These are phyloP conservation scores for Dallia pectoralis DNA, from an alignment of 2,797 vertebrate genomes.

Conservation along the genomic window DNA sequence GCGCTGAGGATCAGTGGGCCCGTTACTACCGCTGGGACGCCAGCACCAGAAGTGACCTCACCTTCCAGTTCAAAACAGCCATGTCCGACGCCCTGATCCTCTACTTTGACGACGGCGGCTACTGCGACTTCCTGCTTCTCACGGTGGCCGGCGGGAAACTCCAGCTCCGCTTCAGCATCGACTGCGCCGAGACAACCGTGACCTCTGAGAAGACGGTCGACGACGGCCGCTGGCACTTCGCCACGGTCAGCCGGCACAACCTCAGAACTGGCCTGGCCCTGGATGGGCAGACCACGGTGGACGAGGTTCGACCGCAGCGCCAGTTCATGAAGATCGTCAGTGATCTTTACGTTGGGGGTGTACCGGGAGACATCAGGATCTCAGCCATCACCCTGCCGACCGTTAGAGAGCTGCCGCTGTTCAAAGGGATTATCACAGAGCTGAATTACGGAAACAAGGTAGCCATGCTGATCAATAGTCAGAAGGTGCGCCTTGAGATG, in stretches of 20 bases:
- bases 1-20: conserved; percentile 93
- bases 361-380: conserved; percentile 87
- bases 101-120: conserved; percentile 95
- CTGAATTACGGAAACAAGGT: conserved; percentile 89
- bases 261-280: conserved; percentile 85
- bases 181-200: conserved; percentile 89
- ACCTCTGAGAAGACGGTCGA: conserved; percentile 83
- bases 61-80: conserved; percentile 93
- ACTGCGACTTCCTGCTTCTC: conserved; percentile 93
- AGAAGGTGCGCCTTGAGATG: conserved; percentile 85
- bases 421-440: conserved; percentile 92
- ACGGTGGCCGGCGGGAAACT: conserved; percentile 82
- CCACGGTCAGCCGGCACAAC: conserved; percentile 85
- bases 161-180: conserved; percentile 88
- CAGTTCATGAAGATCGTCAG: conserved; percentile 95
- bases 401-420: conserved; percentile 80
- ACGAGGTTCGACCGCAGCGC: conserved; percentile 84
- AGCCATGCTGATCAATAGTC: conserved; percentile 86
- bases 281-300: conserved; percentile 83
- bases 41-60: conserved; percentile 91
- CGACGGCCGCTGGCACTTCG: conserved; percentile 92
- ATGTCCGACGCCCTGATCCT: conserved; percentile 87
- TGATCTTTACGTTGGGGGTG: conserved; percentile 92
- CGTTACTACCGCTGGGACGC: conserved; percentile 97
- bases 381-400: conserved; percentile 86